Base-by-base conservation (phyloP, 2,888 invertebrate genomes). In the Podabrus alpinus region DNA sequence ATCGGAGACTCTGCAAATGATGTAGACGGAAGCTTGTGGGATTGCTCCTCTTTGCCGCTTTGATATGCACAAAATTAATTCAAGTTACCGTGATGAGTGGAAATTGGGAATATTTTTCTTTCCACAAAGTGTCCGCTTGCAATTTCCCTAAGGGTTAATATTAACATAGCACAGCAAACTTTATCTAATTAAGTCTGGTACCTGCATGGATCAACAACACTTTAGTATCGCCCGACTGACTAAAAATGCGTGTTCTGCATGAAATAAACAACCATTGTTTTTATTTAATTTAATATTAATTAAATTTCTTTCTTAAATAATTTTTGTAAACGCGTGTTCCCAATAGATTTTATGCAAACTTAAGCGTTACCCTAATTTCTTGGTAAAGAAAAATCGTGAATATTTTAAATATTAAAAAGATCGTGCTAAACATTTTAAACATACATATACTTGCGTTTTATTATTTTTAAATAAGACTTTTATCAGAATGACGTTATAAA, bases 141-240 rank as follows among this genome's bases (percentile, higher is more conserved):
- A 85, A 85, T 85, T 85, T 85, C 84, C 85, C 85, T 60, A 69
- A 82, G 83, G 84, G 79, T 81, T 83, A 84, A 85, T 84, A 84
- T 83, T 81, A 83, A 82, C 82, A 82, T 81, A 83, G 80, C 77
- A 80, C 81, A 78, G 69, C 72, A 60, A 72, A 68, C 72, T 74
- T 77, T 72, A 74, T 77, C 77, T 77, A 77, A 77, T 77, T 77
- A 77, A 74, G 66, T 71, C 72, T 71, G 60, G 72, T 70, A 74
- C 74, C 74, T 77, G 72, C 66, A 76, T 68, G 74, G 72, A 77
- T 77, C 77, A 74, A 74, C 80, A 76, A 79, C 80, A 82, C 83
- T 82, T 84, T 83, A 81, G 79, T 78, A 79, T 79, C 81, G 80
- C 82, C 80, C 79, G 82, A 84, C 60, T 24, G 81, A 84, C 71